Conservation (phyloP, 2,888 invertebrate genomes). For the Drosophila helvetica region DNA sequence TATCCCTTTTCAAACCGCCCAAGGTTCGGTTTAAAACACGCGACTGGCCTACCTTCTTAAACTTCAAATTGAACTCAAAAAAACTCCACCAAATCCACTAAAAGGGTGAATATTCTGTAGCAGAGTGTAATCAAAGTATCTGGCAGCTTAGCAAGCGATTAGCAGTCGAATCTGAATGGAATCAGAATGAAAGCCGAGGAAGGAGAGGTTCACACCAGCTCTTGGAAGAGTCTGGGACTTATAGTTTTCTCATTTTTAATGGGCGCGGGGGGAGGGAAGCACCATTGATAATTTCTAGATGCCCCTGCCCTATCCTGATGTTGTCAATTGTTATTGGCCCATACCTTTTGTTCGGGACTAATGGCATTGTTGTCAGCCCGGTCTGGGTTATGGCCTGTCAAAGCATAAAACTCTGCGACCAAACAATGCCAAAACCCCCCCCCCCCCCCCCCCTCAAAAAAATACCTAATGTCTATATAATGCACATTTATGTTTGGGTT, state of each 20-base stretch:
- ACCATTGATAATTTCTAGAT: slow-evolving; percentile 55
- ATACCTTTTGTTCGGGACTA: slow-evolving; percentile 63
- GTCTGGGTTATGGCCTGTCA: slow-evolving; percentile 63
- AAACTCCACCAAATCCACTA: no score
- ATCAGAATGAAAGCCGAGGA: slow-evolving; percentile 11
- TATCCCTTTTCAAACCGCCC: no score
- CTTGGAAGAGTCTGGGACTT: no score
- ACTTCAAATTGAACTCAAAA: no score
- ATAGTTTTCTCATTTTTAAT: slow-evolving; percentile 16
- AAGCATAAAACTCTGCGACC: slow-evolving; percentile 60
- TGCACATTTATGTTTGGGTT: slow-evolving; percentile 58
- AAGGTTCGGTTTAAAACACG: no score
- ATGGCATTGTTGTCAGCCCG: slow-evolving; percentile 72
- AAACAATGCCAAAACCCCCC: slow-evolving; percentile 53
- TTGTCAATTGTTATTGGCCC: slow-evolving; percentile 63
- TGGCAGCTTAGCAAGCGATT: slow-evolving; percentile 67
- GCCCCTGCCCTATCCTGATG: slow-evolving; percentile 36
- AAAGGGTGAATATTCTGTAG: neutral
- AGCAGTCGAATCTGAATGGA: slow-evolving; percentile 50
- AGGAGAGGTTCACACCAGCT: slow-evolving; percentile 65
- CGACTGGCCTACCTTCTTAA: no score
- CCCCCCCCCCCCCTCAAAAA: slow-evolving; percentile 1
- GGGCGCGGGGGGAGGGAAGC: neutral
- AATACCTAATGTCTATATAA: slow-evolving; percentile 60
- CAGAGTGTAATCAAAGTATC: slow-evolving; percentile 35